Conservation (phyloP, 2,113 vertebrate genomes). For the Barbus barbus region DNA sequence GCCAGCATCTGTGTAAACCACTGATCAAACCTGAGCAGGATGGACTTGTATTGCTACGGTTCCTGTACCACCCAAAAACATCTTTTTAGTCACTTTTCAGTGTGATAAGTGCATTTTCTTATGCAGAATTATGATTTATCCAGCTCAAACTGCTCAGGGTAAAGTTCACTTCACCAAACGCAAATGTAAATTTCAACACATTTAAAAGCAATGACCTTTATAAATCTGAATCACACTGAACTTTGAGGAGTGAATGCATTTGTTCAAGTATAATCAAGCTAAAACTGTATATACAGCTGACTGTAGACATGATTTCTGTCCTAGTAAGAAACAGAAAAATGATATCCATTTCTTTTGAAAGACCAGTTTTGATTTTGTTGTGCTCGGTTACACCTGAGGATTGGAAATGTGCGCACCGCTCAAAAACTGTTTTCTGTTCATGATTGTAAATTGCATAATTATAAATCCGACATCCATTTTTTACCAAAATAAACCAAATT, state of each 20-base stretch:
- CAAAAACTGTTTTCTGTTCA: background rate
- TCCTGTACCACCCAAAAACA: no score
- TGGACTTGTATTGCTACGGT: conserved; percentile 1
- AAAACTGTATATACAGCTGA: background rate
- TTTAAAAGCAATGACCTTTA: background rate
- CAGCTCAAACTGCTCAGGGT: background rate
- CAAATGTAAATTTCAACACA: conserved; percentile 14
- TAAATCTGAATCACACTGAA: background rate
- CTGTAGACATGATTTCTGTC: background rate
- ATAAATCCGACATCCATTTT: background rate
- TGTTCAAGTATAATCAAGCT: background rate
- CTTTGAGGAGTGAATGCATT: background rate
- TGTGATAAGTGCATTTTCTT: background rate
- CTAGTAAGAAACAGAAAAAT: background rate
- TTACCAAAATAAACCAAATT: background rate
- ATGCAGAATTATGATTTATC: conserved; percentile 1
- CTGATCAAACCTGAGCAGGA: conserved; percentile 12
- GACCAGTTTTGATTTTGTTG: background rate
- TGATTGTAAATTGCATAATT: background rate
- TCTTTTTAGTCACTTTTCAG: no score
- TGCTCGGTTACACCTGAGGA: conserved; percentile 4
- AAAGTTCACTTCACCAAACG: background rate
- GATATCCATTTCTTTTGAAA: background rate
- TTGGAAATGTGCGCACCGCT: background rate
- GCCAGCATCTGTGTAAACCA: background rate